Conservation (phyloP, 2,797 vertebrate genomes). For the Crax fasciolata region DNA sequence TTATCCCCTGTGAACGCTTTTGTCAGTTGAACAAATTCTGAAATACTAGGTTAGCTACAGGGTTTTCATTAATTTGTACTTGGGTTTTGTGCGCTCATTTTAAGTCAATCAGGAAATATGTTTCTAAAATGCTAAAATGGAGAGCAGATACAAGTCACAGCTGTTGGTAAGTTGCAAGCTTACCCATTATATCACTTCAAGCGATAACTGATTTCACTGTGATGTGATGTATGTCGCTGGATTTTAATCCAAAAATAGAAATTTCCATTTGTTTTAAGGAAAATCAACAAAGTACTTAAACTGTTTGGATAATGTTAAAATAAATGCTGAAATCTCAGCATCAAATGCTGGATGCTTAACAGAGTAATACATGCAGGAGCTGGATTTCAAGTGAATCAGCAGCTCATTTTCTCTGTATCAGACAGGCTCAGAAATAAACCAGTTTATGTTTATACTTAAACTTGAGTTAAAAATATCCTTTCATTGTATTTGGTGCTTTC, state of each 20-base stretch:
- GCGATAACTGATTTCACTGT: not conserved
- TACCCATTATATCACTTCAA: not conserved
- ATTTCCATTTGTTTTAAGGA: not conserved
- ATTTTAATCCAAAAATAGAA: not conserved
- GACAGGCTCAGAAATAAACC: not conserved
- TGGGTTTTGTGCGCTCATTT: not conserved
- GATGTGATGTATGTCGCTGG: not conserved
- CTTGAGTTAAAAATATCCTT: conserved; percentile 20
- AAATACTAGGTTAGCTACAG: not conserved
- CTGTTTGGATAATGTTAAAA: not conserved
- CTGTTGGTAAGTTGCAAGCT: not conserved
- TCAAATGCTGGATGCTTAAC: not conserved
- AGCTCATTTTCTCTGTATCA: not conserved
- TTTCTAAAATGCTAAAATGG: not conserved
- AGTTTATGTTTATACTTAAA: not conserved
- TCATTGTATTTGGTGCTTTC: not conserved
- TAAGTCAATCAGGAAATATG: not conserved
- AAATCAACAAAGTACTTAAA: not conserved
- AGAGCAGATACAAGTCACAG: not conserved
- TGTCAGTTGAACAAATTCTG: not conserved
- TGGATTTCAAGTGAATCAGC: not conserved
- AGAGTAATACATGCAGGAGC: not conserved
- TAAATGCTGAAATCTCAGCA: not conserved
- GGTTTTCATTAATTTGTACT: not conserved
- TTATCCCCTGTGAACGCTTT: not conserved